Evolutionary conservation across 2,888 invertebrate species (phyloP), one percentile per base, ranked within the genome.

Genomic region (Hymenopus coronatus): DNA sequence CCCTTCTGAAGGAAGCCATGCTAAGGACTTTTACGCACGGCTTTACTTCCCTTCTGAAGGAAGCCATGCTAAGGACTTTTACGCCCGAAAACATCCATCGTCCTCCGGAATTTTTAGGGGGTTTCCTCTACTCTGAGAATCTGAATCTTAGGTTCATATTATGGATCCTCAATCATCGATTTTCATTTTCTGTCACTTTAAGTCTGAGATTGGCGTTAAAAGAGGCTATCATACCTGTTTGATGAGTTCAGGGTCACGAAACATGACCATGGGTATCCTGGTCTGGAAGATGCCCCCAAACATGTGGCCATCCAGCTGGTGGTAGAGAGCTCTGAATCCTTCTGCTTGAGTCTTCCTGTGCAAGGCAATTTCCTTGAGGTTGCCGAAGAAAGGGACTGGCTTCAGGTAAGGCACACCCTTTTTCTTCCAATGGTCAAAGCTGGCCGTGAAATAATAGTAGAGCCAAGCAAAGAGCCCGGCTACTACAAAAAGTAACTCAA

Each of bases 221-320:
- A 40, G 12, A 70, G 20, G 4, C 25, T 25, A 70, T 20, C 54
- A 20, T 30, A 96, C 94, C 88, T 94, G 93, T 82, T 92, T 92
- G 1, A 95, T 95, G 90, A 96, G 92, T 27, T 95, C 94, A 15
- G 95, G 94, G 92, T 96, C 95, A 89, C 96, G 93, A 20, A 96
- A 93, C 82, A 96, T 92, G 82, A 96, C 30, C 89, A 89, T 83
- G 30, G 89, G 89, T 20, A 86, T 89, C 30, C 89, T 54, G 15
- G 86, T 89, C 30, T 89, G 89, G 33, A 86, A 89, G 30, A 89
- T 28, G 15, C 89, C 89, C 4, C 86, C 89, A 46, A 89, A 86
- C 83, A 83, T 85, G 20, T 89, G 28, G 28, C 86, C 86, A 2
- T 83, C 86, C 27, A 89, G 83, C 83, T 89, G 40, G 25, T 54